A percentile compares a stretch with the other conserved stretches of the same genome.
Evolutionary conservation across 2,797 vertebrate species (phyloP).

Genomic region (Ataeniobius toweri): DNA sequence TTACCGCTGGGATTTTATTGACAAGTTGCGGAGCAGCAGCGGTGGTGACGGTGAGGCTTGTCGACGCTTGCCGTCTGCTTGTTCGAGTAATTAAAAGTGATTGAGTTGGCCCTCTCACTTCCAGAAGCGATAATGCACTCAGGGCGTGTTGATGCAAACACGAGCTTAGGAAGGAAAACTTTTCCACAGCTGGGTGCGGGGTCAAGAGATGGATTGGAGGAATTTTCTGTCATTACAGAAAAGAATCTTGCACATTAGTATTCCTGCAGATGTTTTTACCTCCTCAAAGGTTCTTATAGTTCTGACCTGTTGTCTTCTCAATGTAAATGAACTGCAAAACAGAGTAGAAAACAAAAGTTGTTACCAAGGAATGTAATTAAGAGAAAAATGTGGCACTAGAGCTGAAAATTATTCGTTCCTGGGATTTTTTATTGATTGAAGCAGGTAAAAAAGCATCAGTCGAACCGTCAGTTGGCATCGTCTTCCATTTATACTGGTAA

Average conservation of each 20-base stretch:
- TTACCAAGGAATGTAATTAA: background rate
- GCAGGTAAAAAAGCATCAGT: background rate
- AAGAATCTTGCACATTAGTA: constrained; percentile 10
- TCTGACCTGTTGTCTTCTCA: background rate
- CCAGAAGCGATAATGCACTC: constrained; percentile 33
- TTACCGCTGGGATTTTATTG: constrained; percentile 49
- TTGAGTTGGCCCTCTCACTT: constrained; percentile 31
- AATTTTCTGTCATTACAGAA: constrained; percentile 13
- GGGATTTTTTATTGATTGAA: background rate
- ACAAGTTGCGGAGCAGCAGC: constrained; percentile 34
- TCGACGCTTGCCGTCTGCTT: constrained; percentile 48
- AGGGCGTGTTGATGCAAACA: constrained; percentile 21
- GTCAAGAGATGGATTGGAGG: constrained; percentile 22
- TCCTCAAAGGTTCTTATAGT: background rate
- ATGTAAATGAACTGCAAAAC: background rate
- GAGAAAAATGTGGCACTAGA: background rate
- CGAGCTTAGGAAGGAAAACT: constrained; percentile 2
- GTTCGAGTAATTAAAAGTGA: constrained; percentile 61
- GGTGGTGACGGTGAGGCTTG: constrained; percentile 13
- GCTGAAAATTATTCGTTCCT: no score
- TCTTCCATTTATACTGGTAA: background rate
- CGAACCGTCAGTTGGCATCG: background rate
- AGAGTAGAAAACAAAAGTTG: background rate
- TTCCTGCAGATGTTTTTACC: constrained; percentile 9
- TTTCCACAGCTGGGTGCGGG: constrained; percentile 13